phyloP scores from a whole-genome alignment of 2,113 vertebrate species.

The Pristiophorus japonicus region DNA sequence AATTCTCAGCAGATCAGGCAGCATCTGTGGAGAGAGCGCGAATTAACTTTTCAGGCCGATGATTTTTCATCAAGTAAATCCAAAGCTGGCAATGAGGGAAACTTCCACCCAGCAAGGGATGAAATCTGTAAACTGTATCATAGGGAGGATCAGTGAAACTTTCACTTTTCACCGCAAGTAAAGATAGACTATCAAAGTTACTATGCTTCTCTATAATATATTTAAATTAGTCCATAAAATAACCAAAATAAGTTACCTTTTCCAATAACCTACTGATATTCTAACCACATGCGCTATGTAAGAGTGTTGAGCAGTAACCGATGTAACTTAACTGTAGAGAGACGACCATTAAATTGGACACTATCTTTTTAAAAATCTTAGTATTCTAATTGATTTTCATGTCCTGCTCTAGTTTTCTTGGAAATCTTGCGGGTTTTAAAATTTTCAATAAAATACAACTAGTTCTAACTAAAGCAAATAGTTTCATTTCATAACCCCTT shows the following conservation, averaged over 20 bases:
- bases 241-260: not conserved
- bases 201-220: not conserved
- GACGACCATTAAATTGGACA: not conserved
- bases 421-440: not conserved
- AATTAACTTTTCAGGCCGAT: too few relatives aligned
- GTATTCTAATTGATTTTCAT: not conserved
- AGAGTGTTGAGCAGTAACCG: not conserved
- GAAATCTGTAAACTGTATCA: not conserved
- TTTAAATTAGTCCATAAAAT: not conserved
- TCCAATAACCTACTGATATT: not conserved
- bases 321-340: not conserved
- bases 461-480: not conserved
- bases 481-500: not conserved
- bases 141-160: not conserved
- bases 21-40: too few relatives aligned
- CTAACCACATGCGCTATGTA: not conserved
- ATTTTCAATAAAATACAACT: not conserved
- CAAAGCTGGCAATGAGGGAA: not conserved
- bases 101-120: not conserved
- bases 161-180: not conserved
- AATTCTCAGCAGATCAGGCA: too few relatives aligned
- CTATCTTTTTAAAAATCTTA: not conserved
- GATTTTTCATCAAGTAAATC: constrained; percentile 58
- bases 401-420: not conserved
- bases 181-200: not conserved